phyloP scores from a whole-genome alignment of 2,888 invertebrate genomes.

The Hedya salicella region DNA sequence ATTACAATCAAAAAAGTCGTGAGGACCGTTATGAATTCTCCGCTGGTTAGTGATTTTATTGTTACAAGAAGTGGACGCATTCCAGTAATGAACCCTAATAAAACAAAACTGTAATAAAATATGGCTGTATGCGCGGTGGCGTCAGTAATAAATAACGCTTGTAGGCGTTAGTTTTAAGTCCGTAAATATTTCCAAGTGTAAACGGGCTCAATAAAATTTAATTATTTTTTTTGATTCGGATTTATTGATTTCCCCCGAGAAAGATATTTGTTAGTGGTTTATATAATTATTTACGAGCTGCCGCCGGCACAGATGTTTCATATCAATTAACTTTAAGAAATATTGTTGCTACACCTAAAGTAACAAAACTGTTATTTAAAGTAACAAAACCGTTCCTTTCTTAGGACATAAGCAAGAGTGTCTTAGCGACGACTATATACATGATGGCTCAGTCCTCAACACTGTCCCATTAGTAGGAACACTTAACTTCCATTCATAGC shows the following conservation, averaged over 20 bases:
- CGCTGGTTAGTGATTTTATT: conserved; percentile 18
- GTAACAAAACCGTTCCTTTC: too few species aligned
- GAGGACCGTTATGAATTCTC: neutral
- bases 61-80: conserved; percentile 13
- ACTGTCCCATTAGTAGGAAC: too few species aligned
- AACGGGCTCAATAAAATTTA: conserved; percentile 71
- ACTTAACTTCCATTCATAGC: too few species aligned
- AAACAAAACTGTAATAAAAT: conserved; percentile 41
- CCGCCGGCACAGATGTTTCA: conserved; percentile 18
- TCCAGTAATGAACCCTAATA: conserved; percentile 39
- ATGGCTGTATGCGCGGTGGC: conserved; percentile 50
- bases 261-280: conserved; percentile 53
- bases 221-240: conserved; percentile 67
- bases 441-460: too few species aligned
- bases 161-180: conserved; percentile 64
- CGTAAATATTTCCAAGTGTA: conserved; percentile 67
- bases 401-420: too few species aligned
- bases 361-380: too few species aligned
- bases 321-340: conserved; percentile 26
- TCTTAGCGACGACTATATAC: too few species aligned
- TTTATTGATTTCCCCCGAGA: conserved; percentile 72
- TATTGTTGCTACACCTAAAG: conserved; percentile 1
- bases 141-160: conserved; percentile 59
- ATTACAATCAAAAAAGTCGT: conserved; percentile 3
- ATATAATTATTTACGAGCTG: conserved; percentile 50